Evolutionary conservation across 2,888 invertebrate genomes (phyloP).

Genomic region (Polydesmus complanatus): DNA sequence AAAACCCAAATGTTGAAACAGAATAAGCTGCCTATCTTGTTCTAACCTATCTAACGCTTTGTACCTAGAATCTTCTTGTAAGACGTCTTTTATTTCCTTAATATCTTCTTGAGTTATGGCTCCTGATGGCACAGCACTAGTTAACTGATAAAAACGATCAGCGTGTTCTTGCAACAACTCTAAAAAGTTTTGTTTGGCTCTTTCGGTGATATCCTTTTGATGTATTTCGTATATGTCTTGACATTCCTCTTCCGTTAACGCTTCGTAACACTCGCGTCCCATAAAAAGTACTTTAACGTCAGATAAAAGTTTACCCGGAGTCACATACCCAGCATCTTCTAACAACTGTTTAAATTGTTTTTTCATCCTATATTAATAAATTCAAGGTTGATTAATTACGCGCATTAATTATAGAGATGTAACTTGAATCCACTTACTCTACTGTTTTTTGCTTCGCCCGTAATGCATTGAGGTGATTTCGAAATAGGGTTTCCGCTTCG

Average conservation of each 20-base stretch:
- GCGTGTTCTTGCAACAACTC: constrained; percentile 84
- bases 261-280: constrained; percentile 89
- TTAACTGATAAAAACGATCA: constrained; percentile 78
- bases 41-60: constrained; percentile 85
- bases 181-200: constrained; percentile 80
- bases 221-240: constrained; percentile 86
- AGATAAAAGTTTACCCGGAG: constrained; percentile 81
- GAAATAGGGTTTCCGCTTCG: constrained; percentile 83
- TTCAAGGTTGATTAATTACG: background rate
- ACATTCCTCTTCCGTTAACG: constrained; percentile 74
- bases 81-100: constrained; percentile 76
- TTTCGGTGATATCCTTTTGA: constrained; percentile 75
- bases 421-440: constrained; percentile 57
- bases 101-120: constrained; percentile 89
- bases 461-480: constrained; percentile 76
- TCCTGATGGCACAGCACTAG: constrained; percentile 64
- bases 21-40: constrained; percentile 84
- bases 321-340: constrained; percentile 87
- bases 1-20: constrained; percentile 89
- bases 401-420: background rate
- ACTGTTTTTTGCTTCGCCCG: constrained; percentile 82
- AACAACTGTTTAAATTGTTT: constrained; percentile 84
- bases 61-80: constrained; percentile 89
- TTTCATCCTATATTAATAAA: constrained; percentile 53
- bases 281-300: constrained; percentile 79